These are phyloP conservation scores for Ptychadena robeensis DNA, from an alignment of 2,797 vertebrate species.

Conservation along the genomic window DNA sequence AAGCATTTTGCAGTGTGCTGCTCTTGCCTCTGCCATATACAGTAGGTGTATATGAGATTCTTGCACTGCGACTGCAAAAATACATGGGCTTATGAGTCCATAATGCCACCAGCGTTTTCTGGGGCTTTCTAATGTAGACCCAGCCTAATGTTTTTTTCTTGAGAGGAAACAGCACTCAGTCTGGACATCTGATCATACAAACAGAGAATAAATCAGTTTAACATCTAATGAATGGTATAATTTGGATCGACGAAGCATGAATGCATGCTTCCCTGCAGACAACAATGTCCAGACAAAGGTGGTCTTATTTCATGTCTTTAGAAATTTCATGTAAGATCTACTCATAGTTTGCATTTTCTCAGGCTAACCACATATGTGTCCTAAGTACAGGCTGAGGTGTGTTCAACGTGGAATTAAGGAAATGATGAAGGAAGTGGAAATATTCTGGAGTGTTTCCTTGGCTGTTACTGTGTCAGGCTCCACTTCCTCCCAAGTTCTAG, in stretches of 20 bases:
- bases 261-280: conserved; percentile 54
- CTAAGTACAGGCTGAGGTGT: conserved; percentile 21
- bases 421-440: conserved; percentile 74
- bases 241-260: conserved; percentile 50
- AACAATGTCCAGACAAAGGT: conserved; percentile 49
- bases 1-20: no score
- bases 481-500: conserved; percentile 34
- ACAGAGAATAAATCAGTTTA: conserved; percentile 38
- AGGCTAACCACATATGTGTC: conserved; percentile 37
- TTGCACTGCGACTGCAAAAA: no score
- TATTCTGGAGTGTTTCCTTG: conserved; percentile 70
- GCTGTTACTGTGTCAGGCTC: conserved; percentile 52
- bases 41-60: no score
- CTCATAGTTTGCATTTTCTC: conserved; percentile 32
- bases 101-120: no score
- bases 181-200: conserved; percentile 50
- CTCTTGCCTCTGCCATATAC: no score
- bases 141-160: conserved; percentile 18
- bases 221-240: conserved; percentile 54
- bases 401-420: conserved; percentile 68
- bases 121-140: no score
- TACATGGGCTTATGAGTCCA: no score
- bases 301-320: conserved; percentile 39
- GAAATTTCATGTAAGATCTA: conserved; percentile 36
- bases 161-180: conserved; percentile 42